phyloP scores from a whole-genome alignment of 2,113 vertebrate species.

The Stercorarius parasiticus region DNA sequence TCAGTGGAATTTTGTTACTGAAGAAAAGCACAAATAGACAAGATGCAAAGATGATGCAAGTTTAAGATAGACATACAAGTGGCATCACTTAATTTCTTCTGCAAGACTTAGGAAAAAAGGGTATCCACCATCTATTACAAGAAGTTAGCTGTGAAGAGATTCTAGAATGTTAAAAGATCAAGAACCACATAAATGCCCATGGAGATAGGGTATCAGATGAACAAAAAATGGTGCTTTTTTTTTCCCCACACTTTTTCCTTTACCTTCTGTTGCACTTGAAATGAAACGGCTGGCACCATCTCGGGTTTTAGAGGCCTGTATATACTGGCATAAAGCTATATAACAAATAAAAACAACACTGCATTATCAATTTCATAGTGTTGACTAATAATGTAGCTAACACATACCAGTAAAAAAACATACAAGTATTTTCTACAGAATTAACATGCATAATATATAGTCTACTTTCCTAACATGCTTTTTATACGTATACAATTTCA shows the following conservation, averaged over 20 bases:
- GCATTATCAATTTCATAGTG: constrained; percentile 78
- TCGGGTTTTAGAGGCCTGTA: constrained; percentile 98
- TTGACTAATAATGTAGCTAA: neutral
- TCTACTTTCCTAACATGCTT: neutral
- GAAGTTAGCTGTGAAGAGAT: constrained; percentile 64
- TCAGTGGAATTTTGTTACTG: constrained; percentile 16
- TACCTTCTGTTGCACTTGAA: constrained; percentile 93
- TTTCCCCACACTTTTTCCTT: constrained; percentile 71
- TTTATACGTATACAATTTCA: neutral
- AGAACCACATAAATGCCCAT: constrained; percentile 73
- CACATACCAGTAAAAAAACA: neutral
- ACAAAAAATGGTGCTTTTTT: constrained; percentile 26
- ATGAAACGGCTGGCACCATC: constrained; percentile 92
- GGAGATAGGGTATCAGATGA: constrained; percentile 61
- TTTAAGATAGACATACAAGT: neutral
- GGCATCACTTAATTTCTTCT: neutral
- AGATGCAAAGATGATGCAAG: constrained; percentile 32
- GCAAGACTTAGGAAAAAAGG: neutral
- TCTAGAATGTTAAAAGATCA: constrained; percentile 77
- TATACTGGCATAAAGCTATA: constrained; percentile 99
- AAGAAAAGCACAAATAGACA: constrained; percentile 62
- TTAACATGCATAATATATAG: neutral
- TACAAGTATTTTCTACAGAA: neutral
- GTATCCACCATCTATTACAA: constrained; percentile 69
- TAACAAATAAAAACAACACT: constrained; percentile 92